Evolutionary conservation across 2,888 invertebrate species (phyloP).

Genomic region (Hermaeophaga mercurialis): DNA sequence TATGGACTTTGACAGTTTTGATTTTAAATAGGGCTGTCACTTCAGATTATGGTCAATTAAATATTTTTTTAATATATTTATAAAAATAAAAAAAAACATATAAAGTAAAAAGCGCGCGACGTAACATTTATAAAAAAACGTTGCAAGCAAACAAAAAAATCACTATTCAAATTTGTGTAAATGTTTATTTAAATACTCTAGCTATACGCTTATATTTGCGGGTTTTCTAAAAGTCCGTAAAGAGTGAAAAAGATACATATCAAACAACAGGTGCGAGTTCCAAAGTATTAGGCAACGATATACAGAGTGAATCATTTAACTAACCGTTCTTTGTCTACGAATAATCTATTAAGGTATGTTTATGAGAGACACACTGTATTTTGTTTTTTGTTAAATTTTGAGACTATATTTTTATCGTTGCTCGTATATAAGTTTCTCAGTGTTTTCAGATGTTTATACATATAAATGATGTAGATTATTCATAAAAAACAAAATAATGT

Average conservation of each 20-base stretch:
- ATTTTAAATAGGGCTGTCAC: neutral
- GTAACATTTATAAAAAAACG: constrained; percentile 50
- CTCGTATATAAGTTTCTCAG: constrained; percentile 27
- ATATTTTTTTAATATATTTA: constrained; percentile 28
- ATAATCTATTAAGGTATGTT: neutral
- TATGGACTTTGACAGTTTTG: too few relatives aligned
- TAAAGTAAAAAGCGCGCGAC: constrained; percentile 34
- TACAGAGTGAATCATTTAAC: constrained; percentile 19
- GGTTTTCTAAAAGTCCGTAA: constrained; percentile 19
- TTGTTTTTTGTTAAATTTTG: constrained; percentile 29
- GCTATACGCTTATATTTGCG: constrained; percentile 33
- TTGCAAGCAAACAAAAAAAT: constrained; percentile 41
- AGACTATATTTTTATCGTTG: constrained; percentile 29
- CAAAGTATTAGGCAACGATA: constrained; percentile 35
- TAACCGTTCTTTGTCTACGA: neutral
- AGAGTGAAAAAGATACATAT: constrained; percentile 40
- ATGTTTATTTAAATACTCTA: constrained; percentile 12
- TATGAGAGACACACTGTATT: neutral
- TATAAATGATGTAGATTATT: constrained; percentile 26
- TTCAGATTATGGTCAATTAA: constrained; percentile 27
- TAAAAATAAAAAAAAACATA: constrained; percentile 41
- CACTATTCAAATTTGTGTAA: constrained; percentile 40
- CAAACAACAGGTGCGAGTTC: constrained; percentile 35
- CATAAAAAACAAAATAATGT: constrained; percentile 19
- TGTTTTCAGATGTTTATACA: constrained; percentile 30